Evolutionary conservation across 1,140 invertebrate species (phyloP).

Genomic region (Euwallacea similis): DNA sequence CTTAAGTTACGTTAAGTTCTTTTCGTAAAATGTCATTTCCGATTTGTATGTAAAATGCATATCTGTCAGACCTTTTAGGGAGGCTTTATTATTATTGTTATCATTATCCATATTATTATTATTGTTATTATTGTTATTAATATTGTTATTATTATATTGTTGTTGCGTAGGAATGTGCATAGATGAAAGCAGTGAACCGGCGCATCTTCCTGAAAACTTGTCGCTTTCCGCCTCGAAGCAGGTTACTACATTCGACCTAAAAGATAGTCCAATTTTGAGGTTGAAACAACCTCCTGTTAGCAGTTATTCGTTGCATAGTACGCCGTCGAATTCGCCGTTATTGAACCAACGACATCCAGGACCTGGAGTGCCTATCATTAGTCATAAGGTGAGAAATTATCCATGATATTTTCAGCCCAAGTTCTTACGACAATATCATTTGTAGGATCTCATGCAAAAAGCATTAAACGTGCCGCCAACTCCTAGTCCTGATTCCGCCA

Average conservation of each 20-base stretch:
- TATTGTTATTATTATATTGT: neutral
- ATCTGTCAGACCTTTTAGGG: no score
- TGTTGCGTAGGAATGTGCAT: conserved; percentile 32
- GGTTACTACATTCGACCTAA: conserved; percentile 40
- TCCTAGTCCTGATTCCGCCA: conserved; percentile 80
- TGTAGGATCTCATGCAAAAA: conserved; percentile 58
- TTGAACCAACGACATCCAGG: conserved; percentile 61
- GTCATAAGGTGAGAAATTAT: conserved; percentile 53
- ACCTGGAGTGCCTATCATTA: conserved; percentile 58
- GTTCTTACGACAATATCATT: neutral
- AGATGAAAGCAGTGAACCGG: conserved; percentile 32
- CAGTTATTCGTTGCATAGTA: conserved; percentile 62
- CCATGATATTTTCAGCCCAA: neutral
- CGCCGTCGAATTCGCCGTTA: conserved; percentile 67
- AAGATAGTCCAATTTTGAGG: conserved; percentile 49
- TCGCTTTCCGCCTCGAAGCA: conserved; percentile 47
- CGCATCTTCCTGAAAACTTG: conserved; percentile 49
- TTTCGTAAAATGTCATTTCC: no score
- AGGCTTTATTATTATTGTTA: neutral
- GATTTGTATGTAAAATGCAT: no score
- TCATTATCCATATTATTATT: no score
- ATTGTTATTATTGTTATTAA: neutral
- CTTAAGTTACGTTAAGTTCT: no score
- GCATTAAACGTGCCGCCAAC: conserved; percentile 61
- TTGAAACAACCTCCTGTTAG: conserved; percentile 55